Conservation (phyloP, 2,113 vertebrate species). For the Cynoglossus semilaevis region DNA sequence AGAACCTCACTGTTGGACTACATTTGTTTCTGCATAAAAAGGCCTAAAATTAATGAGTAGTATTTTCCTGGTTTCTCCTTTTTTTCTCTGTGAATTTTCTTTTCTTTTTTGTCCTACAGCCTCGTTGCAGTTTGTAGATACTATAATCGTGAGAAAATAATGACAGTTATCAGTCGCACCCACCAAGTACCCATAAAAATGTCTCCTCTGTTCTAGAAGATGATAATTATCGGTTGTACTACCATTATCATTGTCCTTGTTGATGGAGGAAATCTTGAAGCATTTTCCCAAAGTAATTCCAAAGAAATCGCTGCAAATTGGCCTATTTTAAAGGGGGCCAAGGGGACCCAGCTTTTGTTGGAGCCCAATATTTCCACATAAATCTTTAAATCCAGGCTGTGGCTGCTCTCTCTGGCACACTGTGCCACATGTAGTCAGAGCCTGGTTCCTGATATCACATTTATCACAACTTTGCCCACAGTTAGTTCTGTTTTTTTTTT, state of each 20-base stretch:
- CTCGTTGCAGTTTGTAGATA: conserved; percentile 72
- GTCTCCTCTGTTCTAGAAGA: conserved; percentile 78
- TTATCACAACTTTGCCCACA: conserved; percentile 62
- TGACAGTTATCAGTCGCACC: conserved; percentile 79
- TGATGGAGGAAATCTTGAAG: conserved; percentile 78
- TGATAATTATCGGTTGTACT: conserved; percentile 83
- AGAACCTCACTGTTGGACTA: conserved; percentile 16
- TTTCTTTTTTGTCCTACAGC: conserved; percentile 61
- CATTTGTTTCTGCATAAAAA: conserved; percentile 13
- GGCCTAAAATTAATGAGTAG: conserved; percentile 33
- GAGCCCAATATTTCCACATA: conserved; percentile 77
- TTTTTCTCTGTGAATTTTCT: conserved; percentile 57
- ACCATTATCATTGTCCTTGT: conserved; percentile 80
- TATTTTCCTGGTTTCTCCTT: conserved; percentile 43
- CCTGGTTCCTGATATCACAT: conserved; percentile 58
- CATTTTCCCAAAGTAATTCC: conserved; percentile 78
- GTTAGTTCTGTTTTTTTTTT: conserved; percentile 49
- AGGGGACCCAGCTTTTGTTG: conserved; percentile 69
- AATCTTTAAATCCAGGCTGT: conserved; percentile 72
- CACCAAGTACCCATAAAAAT: conserved; percentile 78
- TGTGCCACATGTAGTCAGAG: conserved; percentile 55
- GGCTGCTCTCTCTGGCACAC: conserved; percentile 55
- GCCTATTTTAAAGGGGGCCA: conserved; percentile 75
- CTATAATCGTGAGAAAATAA: conserved; percentile 80
- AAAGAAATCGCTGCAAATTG: conserved; percentile 82